These are phyloP conservation scores for Pristionchus arcanus DNA, from an alignment of 2,888 invertebrate genomes.

Conservation along the genomic window DNA sequence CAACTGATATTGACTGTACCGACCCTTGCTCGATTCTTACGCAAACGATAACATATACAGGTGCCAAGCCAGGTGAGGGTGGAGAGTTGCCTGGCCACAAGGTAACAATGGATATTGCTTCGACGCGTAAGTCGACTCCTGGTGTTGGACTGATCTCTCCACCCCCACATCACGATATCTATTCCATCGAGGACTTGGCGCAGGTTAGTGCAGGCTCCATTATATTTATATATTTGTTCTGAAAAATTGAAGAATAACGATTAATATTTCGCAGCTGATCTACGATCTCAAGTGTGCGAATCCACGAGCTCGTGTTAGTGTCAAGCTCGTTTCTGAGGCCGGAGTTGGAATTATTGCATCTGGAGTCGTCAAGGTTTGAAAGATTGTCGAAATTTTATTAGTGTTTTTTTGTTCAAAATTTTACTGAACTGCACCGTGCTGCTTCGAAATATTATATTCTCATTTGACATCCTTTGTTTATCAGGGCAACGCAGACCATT, in stretches of 20 bases:
- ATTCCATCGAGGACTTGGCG: constrained; percentile 98
- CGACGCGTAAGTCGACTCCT: constrained; percentile 94
- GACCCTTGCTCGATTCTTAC: neutral
- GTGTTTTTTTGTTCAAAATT: neutral
- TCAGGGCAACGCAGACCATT: constrained; percentile 95
- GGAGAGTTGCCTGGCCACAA: constrained; percentile 94
- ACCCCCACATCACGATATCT: constrained; percentile 99
- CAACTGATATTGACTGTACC: neutral
- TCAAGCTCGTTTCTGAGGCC: constrained; percentile 97
- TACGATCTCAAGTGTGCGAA: constrained; percentile 98
- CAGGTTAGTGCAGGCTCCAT: constrained; percentile 84
- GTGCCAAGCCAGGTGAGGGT: constrained; percentile 98
- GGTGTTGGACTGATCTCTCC: constrained; percentile 98
- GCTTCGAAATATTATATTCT: neutral
- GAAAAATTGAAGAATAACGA: too few relatives aligned
- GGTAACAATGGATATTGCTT: constrained; percentile 94
- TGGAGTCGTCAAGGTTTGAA: constrained; percentile 92
- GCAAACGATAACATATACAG: neutral
- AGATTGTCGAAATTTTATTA: neutral
- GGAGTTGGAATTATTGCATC: constrained; percentile 99
- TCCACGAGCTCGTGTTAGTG: constrained; percentile 94
- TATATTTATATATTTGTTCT: neutral
- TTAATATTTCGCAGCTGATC: constrained; percentile 84
- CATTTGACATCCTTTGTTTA: neutral
- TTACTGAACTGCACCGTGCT: neutral